These are phyloP conservation scores for Molossus alvarezi DNA, from an alignment of 2,797 vertebrate genomes.

Conservation along the genomic window DNA sequence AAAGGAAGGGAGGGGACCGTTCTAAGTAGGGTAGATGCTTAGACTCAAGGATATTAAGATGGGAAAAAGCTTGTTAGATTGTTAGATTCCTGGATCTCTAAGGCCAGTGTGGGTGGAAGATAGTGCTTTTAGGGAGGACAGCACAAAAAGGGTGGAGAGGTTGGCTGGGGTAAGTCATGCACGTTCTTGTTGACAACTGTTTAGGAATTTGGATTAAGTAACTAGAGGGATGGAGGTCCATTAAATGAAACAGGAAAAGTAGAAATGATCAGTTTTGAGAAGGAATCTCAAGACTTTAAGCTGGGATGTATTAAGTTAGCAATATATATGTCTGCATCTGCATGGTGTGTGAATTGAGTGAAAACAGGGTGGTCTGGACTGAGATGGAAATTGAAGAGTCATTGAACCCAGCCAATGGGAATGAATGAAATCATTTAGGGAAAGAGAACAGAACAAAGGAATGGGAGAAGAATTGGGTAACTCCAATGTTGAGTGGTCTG, in stretches of 20 bases:
- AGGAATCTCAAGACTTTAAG: background rate
- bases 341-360: background rate
- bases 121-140: background rate
- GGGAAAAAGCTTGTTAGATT: background rate
- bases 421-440: background rate
- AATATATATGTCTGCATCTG: background rate
- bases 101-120: background rate
- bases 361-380: background rate
- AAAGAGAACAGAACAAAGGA: background rate
- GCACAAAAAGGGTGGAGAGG: background rate
- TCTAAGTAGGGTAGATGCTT: conserved; percentile 8
- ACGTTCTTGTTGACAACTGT: background rate
- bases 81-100: background rate
- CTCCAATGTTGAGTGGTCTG: background rate
- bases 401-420: background rate
- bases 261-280: background rate
- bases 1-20: background rate
- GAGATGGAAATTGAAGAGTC: background rate
- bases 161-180: background rate
- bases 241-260: background rate
- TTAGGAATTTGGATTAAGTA: background rate
- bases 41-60: background rate
- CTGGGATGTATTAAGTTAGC: background rate
- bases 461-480: background rate
- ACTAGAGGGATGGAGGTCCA: background rate